Percentiles rank a stretch among this genome's conserved stretches.
Conservation (phyloP, 2,797 vertebrate species). For the Synaphobranchus kaupii region DNA sequence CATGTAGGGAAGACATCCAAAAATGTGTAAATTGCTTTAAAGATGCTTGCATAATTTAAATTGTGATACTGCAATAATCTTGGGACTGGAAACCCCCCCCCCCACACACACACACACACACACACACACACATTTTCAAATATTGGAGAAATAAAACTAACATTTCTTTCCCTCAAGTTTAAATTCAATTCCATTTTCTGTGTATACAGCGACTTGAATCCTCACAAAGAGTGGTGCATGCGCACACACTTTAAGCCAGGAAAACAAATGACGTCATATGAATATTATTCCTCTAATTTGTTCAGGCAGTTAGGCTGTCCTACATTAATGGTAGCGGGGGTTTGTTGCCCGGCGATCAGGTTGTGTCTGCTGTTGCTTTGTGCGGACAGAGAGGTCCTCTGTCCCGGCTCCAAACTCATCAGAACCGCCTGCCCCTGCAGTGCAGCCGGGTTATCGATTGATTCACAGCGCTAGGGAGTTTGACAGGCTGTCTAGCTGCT, state of each 20-base stretch:
- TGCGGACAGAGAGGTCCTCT: neutral
- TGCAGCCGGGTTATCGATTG: neutral
- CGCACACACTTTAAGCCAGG: neutral
- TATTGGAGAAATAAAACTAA: neutral
- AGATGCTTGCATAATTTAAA: neutral
- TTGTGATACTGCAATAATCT: neutral
- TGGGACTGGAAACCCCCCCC: no score
- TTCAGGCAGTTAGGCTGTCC: neutral
- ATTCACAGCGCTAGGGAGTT: neutral
- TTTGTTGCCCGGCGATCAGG: neutral
- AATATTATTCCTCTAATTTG: neutral
- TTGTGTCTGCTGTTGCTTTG: neutral
- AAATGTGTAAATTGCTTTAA: neutral
- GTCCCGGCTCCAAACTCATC: neutral
- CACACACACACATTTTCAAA: neutral
- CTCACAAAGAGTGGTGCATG: neutral
- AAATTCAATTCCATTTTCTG: neutral
- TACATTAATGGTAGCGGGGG: neutral
- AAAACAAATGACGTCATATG: neutral
- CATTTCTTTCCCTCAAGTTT: neutral
- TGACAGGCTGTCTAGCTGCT: neutral
- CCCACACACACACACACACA: no score
- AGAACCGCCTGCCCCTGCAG: neutral
- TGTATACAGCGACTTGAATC: neutral
- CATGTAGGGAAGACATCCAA: neutral